These are phyloP conservation scores for Gallinago media DNA, from an alignment of 2,113 vertebrate species.

Conservation along the genomic window DNA sequence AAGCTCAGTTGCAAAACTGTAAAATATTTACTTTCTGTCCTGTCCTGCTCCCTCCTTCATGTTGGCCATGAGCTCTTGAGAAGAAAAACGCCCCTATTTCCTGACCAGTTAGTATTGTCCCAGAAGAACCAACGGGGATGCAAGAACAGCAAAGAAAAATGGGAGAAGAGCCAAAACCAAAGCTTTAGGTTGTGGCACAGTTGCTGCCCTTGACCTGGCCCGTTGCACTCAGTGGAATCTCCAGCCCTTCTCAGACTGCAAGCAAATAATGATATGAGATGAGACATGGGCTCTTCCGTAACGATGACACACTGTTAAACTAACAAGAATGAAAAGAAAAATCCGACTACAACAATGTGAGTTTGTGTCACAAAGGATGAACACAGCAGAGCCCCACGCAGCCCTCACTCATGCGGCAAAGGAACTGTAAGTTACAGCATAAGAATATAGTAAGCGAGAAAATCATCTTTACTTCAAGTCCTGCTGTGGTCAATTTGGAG, in stretches of 20 bases:
- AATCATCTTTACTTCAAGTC: neutral
- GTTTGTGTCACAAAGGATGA: neutral
- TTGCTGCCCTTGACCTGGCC: neutral
- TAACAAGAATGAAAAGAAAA: neutral
- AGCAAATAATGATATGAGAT: neutral
- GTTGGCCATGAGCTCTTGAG: neutral
- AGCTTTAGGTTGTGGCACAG: neutral
- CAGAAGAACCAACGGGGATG: neutral
- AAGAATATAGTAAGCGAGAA: neutral
- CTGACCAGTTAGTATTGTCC: neutral
- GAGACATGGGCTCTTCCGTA: neutral
- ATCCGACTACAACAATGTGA: neutral
- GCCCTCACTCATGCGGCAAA: neutral
- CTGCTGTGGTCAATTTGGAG: neutral
- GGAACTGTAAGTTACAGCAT: neutral
- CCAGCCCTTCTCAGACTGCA: neutral
- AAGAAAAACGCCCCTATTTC: neutral
- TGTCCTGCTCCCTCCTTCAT: neutral
- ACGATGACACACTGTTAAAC: neutral
- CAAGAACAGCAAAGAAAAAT: neutral
- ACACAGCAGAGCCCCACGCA: neutral
- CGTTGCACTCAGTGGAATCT: neutral
- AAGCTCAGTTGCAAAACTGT: neutral
- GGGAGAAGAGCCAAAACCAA: neutral
- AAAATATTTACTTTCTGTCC: neutral